Conservation (phyloP, 2,113 vertebrate species). For the Acrocephalus kingi region DNA sequence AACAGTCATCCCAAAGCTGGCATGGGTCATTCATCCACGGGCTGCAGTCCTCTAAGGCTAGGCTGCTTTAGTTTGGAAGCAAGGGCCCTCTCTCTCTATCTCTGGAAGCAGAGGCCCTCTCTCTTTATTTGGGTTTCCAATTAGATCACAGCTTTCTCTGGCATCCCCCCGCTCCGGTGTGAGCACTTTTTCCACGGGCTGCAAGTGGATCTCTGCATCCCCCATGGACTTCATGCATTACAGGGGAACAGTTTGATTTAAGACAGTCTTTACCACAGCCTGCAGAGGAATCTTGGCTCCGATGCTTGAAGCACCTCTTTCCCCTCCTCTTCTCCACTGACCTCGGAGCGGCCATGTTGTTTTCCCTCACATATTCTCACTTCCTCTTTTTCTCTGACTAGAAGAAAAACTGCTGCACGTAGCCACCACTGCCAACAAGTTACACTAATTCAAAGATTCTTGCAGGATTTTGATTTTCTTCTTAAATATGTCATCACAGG, state of each 20-base stretch:
- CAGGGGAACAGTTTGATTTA: neutral
- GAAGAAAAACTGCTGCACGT: neutral
- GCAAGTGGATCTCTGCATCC: neutral
- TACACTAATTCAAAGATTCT: neutral
- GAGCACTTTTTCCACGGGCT: neutral
- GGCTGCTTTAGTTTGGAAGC: neutral
- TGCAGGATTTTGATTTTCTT: neutral
- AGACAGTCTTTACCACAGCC: neutral
- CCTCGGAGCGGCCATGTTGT: neutral
- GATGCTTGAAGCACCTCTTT: fast-evolving
- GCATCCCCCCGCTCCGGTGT: neutral
- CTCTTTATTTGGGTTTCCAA: neutral
- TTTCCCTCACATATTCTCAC: neutral
- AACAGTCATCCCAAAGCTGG: neutral
- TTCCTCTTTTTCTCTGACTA: neutral
- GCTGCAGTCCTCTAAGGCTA: neutral
- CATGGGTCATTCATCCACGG: fast-evolving
- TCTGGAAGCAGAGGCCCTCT: neutral
- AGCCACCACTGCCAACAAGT: neutral
- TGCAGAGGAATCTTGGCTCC: neutral
- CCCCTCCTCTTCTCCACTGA: neutral
- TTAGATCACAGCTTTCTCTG: neutral
- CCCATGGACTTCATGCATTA: neutral
- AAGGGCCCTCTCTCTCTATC: neutral
- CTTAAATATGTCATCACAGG: neutral